phyloP scores from a whole-genome alignment of 2,888 invertebrate species.

The Agrenia bidenticulata region DNA sequence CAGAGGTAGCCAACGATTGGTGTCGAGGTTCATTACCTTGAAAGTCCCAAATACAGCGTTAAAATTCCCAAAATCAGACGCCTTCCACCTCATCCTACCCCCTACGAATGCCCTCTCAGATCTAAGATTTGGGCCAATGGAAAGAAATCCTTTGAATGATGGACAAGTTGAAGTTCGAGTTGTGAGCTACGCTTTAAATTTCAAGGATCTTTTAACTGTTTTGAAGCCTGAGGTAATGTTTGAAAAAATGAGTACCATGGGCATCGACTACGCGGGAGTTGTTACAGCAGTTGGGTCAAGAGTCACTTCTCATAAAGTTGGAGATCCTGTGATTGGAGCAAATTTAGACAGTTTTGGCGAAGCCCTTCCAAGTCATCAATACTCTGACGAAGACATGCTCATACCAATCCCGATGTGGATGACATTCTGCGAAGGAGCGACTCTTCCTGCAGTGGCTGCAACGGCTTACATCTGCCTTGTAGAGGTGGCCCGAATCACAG shows the following conservation, averaged over 20 bases:
- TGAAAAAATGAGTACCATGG: slow-evolving; percentile 56
- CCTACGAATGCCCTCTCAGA: slow-evolving; percentile 32
- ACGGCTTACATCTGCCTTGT: slow-evolving; percentile 37
- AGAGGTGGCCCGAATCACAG: slow-evolving; percentile 30
- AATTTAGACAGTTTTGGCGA: slow-evolving; percentile 11
- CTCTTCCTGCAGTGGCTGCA: slow-evolving; percentile 36
- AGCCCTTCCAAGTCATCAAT: slow-evolving; percentile 40
- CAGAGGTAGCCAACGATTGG: slow-evolving; percentile 20
- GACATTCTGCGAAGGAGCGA: slow-evolving; percentile 37
- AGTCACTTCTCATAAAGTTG: slow-evolving; percentile 63
- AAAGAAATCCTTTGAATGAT: slow-evolving; percentile 21
- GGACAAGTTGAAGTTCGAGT: slow-evolving; percentile 38
- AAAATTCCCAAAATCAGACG: slow-evolving; percentile 24
- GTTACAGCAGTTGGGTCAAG: slow-evolving; percentile 63
- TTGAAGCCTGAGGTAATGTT: slow-evolving; percentile 36
- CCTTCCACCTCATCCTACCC: slow-evolving; percentile 35
- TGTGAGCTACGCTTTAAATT: slow-evolving; percentile 38
- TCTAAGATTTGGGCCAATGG: slow-evolving; percentile 30
- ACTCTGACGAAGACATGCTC: slow-evolving; percentile 30
- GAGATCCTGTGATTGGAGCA: slow-evolving; percentile 64
- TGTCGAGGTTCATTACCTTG: slow-evolving; percentile 18
- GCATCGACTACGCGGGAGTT: slow-evolving; percentile 70
- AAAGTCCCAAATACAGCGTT: slow-evolving; percentile 29
- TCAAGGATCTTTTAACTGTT: slow-evolving; percentile 38
- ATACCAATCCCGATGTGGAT: slow-evolving; percentile 32